phyloP scores from a whole-genome alignment of 2,797 vertebrate genomes.

The Cygnus olor region DNA sequence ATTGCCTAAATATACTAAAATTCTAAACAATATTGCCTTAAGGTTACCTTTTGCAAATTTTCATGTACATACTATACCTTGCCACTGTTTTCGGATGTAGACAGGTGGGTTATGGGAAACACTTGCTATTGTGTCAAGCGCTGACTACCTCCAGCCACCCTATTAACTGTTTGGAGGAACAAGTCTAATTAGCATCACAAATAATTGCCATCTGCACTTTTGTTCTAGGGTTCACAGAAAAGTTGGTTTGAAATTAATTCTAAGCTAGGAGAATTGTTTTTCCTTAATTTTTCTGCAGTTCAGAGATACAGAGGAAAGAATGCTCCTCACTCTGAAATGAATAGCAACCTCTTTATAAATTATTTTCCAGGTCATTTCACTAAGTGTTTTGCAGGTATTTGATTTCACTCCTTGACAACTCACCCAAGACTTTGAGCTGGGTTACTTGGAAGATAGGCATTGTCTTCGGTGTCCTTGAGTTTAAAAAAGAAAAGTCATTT shows the following conservation, averaged over 20 bases:
- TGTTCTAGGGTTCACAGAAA: neutral
- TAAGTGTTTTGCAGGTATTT: constrained; percentile 39
- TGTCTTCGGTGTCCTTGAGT: neutral
- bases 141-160: neutral
- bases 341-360: constrained; percentile 3
- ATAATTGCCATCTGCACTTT: neutral
- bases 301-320: neutral
- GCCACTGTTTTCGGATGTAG: neutral
- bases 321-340: neutral
- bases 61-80: neutral
- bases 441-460: neutral
- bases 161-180: neutral
- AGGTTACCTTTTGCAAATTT: neutral
- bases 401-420: constrained; percentile 44
- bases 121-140: neutral
- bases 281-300: neutral
- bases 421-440: constrained; percentile 42
- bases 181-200: neutral
- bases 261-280: neutral
- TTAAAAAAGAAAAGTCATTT: neutral
- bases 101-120: neutral
- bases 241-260: neutral
- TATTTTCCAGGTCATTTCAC: constrained; percentile 53
- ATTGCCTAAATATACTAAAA: neutral
- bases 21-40: neutral